Base-by-base conservation (phyloP, 2,797 vertebrate genomes). In the Spatula clypeata region DNA sequence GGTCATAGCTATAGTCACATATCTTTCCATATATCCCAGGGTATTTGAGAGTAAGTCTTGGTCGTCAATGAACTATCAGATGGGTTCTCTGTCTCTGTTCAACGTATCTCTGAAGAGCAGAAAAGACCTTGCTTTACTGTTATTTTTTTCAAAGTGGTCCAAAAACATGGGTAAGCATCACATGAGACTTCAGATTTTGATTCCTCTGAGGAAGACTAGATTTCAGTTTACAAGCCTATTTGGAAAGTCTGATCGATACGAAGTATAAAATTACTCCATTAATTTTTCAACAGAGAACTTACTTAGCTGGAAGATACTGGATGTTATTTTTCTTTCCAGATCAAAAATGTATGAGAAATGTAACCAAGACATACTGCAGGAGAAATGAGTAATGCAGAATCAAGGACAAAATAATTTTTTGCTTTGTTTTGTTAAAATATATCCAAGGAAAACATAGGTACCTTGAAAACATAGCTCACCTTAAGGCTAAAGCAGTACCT, bases 261-360 rank as follows among this genome's bases (percentile, higher is more conserved):
- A 92, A 80, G 38, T 72, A 73, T 49, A 72, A 88, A 94, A 90
- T 71, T 44, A 11, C 12, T 86, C 62, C 34, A 72, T 91, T 80
- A 55, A 53, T 80, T 93, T 94, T 96, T 94, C 58, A 93, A 27
- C n/a, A 77, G 54, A 70, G n/a, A 70, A 55, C 40, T 65, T 67
- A 18, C 7, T 79, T 90, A 79, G 16, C 54, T 90, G 51, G 38
- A 87, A 90, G 38, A 38, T 31, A 38, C 3, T 29, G 17, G 15
- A 10, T 32, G 13, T 15, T 86, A 26, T 55, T 91, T 88, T 72
- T 51, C 29, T 74, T 93, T 65, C 45, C 40, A 69, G 45, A 77
- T 86, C 29, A 85, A 92, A 96, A 94, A 90, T 24, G 4, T 58
- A 47, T 72, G 34, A 91, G 72, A 79, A 91, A 72, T 65, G 40